These are phyloP conservation scores for Diaprepes abbreviatus DNA, from an alignment of 2,888 invertebrate species.

Conservation along the genomic window DNA sequence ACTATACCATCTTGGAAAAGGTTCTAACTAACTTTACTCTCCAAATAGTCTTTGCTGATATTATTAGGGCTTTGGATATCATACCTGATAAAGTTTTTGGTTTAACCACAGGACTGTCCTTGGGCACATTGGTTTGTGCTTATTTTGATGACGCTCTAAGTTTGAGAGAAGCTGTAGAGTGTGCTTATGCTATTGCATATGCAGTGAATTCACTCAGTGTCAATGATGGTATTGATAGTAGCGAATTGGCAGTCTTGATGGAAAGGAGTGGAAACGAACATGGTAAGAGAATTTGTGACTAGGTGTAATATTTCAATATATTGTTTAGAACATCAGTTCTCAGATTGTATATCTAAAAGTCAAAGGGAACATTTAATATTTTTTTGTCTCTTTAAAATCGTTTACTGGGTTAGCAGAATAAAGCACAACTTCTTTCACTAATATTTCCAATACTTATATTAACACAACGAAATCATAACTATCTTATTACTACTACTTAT, in stretches of 20 bases:
- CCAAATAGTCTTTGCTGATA: slow-evolving; percentile 68
- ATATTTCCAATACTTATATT: too few species aligned
- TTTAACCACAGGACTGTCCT: slow-evolving; percentile 76
- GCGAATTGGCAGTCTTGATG: slow-evolving; percentile 5
- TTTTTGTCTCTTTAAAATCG: too few species aligned
- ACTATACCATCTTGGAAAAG: background rate
- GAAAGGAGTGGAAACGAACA: background rate
- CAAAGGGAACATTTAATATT: too few species aligned
- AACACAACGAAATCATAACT: too few species aligned
- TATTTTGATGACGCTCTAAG: slow-evolving; percentile 92
- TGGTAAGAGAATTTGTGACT: slow-evolving; percentile 1
- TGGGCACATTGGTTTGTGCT: slow-evolving; percentile 91
- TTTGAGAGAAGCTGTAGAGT: slow-evolving; percentile 83
- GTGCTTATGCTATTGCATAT: slow-evolving; percentile 69
- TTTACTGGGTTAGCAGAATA: too few species aligned
- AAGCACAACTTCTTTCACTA: too few species aligned
- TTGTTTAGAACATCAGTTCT: too few species aligned
- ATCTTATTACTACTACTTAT: too few species aligned
- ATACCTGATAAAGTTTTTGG: slow-evolving; percentile 53
- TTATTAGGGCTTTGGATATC: slow-evolving; percentile 68
- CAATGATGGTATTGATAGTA: slow-evolving; percentile 3
- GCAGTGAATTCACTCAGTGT: slow-evolving; percentile 11
- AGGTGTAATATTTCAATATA: too few species aligned
- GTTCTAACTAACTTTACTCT: slow-evolving; percentile 68
- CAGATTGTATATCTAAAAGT: too few species aligned